Conservation (phyloP, 64 coral and sea anemone genomes). For the Stichodactyla helianthus region DNA sequence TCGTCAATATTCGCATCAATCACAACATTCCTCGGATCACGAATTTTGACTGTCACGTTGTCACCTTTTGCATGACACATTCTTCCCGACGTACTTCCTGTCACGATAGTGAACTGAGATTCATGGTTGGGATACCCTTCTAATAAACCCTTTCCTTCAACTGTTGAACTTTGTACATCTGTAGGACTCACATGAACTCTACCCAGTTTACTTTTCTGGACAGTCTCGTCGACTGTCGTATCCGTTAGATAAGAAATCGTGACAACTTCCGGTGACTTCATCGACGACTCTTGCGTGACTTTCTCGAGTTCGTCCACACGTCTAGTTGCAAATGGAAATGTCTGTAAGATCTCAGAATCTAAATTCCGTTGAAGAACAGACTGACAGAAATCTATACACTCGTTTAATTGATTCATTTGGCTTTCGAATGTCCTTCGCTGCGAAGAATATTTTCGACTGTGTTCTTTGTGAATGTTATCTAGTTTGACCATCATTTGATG, state of each 20-base stretch:
- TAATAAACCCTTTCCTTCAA: conserved; percentile 3
- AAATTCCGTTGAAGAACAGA: conserved; percentile 22
- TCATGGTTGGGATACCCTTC: neutral
- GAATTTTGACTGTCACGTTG: conserved; percentile 15
- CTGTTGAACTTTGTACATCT: conserved; percentile 8
- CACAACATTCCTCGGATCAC: neutral
- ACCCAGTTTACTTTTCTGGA: conserved; percentile 8
- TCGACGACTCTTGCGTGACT: conserved; percentile 14
- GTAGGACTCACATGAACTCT: conserved; percentile 17
- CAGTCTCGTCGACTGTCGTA: neutral
- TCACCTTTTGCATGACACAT: conserved; percentile 25
- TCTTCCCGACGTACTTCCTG: conserved; percentile 24
- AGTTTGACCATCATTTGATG: neutral
- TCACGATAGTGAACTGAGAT: conserved; percentile 18
- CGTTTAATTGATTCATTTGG: conserved; percentile 7
- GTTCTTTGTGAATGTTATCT: conserved; percentile 29
- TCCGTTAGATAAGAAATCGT: conserved; percentile 9
- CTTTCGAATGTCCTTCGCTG: conserved; percentile 18
- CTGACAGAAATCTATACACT: conserved; percentile 13
- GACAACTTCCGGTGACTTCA: conserved; percentile 23
- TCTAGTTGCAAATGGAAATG: neutral
- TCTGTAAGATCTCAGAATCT: conserved; percentile 28
- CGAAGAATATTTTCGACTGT: neutral
- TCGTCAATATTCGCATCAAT: neutral
- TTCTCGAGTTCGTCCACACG: conserved; percentile 10